Base-by-base conservation (phyloP, 1,140 invertebrate genomes). In the Pteromalus puparum region DNA sequence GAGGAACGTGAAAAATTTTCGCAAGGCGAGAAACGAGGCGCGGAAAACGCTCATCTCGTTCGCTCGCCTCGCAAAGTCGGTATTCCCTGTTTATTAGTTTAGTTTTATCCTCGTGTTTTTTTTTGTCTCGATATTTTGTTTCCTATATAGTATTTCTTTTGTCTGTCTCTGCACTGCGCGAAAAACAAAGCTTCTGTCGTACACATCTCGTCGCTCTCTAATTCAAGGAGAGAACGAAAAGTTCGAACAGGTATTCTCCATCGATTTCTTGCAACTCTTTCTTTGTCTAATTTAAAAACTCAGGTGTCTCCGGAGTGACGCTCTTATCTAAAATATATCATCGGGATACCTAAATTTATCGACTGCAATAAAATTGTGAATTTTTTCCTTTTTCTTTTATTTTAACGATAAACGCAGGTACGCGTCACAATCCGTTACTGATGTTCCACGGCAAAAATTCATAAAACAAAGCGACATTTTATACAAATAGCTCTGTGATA, bases 401-500 rank as follows among this genome's bases (percentile, higher is more conserved):
- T 67, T 68, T 78, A 26, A 80, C 46, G 26, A n/a, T 30, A 67
- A 68, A 24, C 26, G 42, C 38, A 72, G 70, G 30, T 6, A 34
- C 10, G 46, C 38, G 82, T 81, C 72, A 48, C 67, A 70, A 75
- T 79, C 61, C 67, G 70, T 34, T 75, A 53, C 30, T 84, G 85
- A 86, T 87, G 84, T 84, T 86, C 53, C 46, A 48, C 3, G 18
- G 38, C 70, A 6, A 82, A 26, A 65, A 75, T 38, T 15, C 38
- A 82, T 75, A 82, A 61, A 82, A 82, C 21, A 82, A 82, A 82
- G 30, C 53, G 34, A 82, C 72, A 78, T 88, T 88, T 89, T 88
- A 87, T 89, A 89, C 89, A 89, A 90, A 89, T 89, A 89, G 86
- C 82, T 88, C 87, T 89, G 85, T 87, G 83, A 85, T 90, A 87